Evolutionary conservation across 2,888 invertebrate genomes (phyloP), one percentile per base, ranked within the genome.

Genomic region (Exocentrus adspersus): DNA sequence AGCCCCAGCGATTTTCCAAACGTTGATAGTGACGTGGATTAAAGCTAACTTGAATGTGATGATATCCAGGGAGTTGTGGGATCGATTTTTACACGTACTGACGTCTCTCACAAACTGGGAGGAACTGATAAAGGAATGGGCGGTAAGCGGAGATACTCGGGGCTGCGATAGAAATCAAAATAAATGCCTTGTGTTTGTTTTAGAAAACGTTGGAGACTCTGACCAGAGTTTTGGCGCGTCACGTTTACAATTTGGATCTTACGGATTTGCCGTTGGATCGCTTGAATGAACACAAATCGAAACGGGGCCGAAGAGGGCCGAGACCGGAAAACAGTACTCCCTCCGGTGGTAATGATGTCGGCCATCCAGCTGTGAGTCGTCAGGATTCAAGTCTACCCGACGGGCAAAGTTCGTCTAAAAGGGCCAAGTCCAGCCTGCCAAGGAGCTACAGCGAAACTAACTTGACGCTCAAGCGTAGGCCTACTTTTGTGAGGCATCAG

Each of bases 121-220:
- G 78, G 97, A 97, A 79, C 86, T 98, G 9, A 93, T 98, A 67
- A 92, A 92, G 68, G 97, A 98, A 81, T 98, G 97, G 97, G 94
- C 94, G 72, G 94, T 94, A 84, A 88, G 91, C 86, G n/a, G n/a
- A n/a, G n/a, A n/a, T n/a, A n/a, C n/a, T n/a, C n/a, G n/a, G n/a
- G n/a, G n/a, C n/a, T n/a, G n/a, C n/a, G n/a, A n/a, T n/a, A n/a
- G n/a, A n/a, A n/a, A n/a, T n/a, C n/a, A n/a, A n/a, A n/a, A n/a
- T n/a, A n/a, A n/a, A n/a, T n/a, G n/a, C n/a, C n/a, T n/a, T n/a
- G n/a, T n/a, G n/a, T n/a, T 37, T 19, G 10, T 70, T 73, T 32
- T 73, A 94, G 90, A 96, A 96, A 90, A 96, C 95, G n/a, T 90
- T 98, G 89, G 97, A 97, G 79, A 98, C 97, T 0, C 82, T 98